Base-by-base conservation (phyloP, 1,140 invertebrate species). In the Drosophila varians region DNA sequence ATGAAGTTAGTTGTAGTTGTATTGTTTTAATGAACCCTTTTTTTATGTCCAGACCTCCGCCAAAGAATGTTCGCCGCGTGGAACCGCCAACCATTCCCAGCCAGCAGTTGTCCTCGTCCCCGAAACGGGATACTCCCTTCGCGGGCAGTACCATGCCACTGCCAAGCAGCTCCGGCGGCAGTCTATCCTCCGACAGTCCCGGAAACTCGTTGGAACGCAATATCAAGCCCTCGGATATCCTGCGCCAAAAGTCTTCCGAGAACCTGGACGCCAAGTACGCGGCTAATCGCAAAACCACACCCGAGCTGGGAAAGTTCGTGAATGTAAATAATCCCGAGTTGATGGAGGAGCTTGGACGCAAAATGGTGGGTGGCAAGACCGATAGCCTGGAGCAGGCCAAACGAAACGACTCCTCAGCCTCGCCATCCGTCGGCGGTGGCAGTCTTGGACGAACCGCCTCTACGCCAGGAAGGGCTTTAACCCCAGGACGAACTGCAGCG, bases 51-150 rank as follows among this genome's bases (percentile, higher is more conserved):
- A 94, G 94, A 83, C 93, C 94, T 64, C 94, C 94, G 74, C 93
- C 93, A 58, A 94, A 94, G 92, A 92, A 92, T 70, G 92, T 93
- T 83, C 91, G 93, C 14, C 93, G 92, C 56, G 93, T 93, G 3
- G 93, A 93, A 71, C 91, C 92, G 21, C 92, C 92, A 8, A 91
- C 91, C 43, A 93, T 93, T 60, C 93, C 93, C 64, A 74, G 64
- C 45, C 69, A 62, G 38, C 73, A 73, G 54, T 28, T 79, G 26
- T 90, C 90, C 1, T 90, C 90, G 12, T 90, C 90, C n/a, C 90
- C 90, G 4, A 91, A 90, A 61, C 74, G 87, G n/a, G 89, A 90
- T 31, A 36, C 69, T 0, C 77, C 76, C 8, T 90, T 74, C 31
- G 52, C 60, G n/a, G 86, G 89, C 55, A 90, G 84, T 47, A 62